Evolutionary conservation across 2,113 vertebrate genomes (phyloP), one percentile per base, ranked within the genome.

Genomic region (Scatophagus argus): DNA sequence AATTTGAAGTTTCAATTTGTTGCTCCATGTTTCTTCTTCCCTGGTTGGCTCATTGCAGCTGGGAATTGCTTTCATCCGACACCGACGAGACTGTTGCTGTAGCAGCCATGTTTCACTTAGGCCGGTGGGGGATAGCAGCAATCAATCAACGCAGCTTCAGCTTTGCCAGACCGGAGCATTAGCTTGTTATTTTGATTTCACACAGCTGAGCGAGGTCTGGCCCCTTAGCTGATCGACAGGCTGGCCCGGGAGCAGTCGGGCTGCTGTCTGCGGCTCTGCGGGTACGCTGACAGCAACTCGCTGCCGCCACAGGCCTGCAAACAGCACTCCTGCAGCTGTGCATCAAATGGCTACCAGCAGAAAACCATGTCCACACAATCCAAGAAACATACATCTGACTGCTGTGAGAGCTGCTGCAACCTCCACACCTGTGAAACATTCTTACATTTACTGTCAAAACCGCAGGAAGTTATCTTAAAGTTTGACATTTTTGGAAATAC

Each of bases 101-200:
- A 43, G 5, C 23, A 27, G 17, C 56, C 21, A 1, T 21, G 54
- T 49, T 12, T 67, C 43, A 32, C 41, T 1, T 38, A 64, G 55
- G 49, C 64, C 13, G 2, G 23, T 19, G 55, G 11, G 27, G 7
- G 62, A 46, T 25, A 71, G 73, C 68, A 4, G 78, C 83, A 59
- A 66, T 86, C 75, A 70, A 78, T 87, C 82, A 89, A 16, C 82
- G 55, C 49, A 5, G 63, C 61, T 82, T 78, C 75, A 60, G 47
- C 79, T 14, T 62, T 63, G 23, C 69, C 60, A 36, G 59, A 49
- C 32, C 7, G 5, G 36, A 62, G 72, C 74, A 64, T 67, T 51
- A 61, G 77, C 86, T 86, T 8, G 65, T 88, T 90, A 84, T 72
- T 64, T 74, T 61, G 74, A 82, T 64, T 72, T 67, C 65, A 71